Base-by-base conservation (phyloP, 2,888 invertebrate genomes). In the Elegia similella region DNA sequence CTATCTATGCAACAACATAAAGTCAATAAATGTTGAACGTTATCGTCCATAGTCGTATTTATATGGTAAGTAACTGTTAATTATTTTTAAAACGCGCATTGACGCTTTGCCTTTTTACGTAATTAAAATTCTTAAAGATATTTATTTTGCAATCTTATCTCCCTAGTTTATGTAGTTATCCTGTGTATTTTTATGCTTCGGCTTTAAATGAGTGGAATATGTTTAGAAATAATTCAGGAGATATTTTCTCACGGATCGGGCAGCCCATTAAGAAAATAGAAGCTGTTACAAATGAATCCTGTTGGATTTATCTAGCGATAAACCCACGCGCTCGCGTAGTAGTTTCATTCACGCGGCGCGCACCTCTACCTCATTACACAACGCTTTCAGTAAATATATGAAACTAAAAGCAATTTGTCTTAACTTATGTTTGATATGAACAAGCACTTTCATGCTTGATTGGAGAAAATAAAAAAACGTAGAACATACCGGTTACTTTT, bases 251-350 rank as follows among this genome's bases (percentile, higher is more conserved):
- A 60, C 58, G 56, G 61, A 48, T 32, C 55, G 50, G 56, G 55
- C 59, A 65, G 65, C 66, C 72, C 72, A 75, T 78, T 76, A 76
- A 68, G 67, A 64, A 69, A 71, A 67, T 67, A 62, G 64, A 64
- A 67, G 62, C 64, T 62, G 66, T 67, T 71, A 76, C 77, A 72
- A 75, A 77, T 75, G 69, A 67, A 61, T 46, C 59, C 64, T 67
- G 56, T 60, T 50, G 42, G 62, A 60, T 70, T 68, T 73, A 72
- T 75, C 72, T 72, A 69, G 67, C 66, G 66, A 52, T 48, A 56
- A 56, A 44, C 70, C 72, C 68, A 70, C 72, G 69, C 73, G 48
- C 23, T 52, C 42, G 17, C 52, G 42, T 57, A 56, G 62, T 56
- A 57, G 60, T 61, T 63, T 64, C 66, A 63, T 64, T 66, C 62